Conservation (phyloP, 1,140 invertebrate species). For the Neodiprion virginianus region DNA sequence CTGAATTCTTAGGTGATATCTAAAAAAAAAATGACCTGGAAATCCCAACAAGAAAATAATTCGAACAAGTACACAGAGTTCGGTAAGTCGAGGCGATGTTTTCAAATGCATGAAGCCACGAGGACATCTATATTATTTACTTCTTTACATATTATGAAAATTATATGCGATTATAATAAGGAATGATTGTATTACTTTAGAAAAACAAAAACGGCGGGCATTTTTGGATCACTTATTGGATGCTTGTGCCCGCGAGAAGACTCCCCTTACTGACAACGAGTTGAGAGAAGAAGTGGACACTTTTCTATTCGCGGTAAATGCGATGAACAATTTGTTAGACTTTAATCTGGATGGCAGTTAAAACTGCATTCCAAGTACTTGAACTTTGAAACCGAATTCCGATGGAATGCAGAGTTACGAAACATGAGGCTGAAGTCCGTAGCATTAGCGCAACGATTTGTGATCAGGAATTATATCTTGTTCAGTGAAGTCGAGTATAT, state of each 20-base stretch:
- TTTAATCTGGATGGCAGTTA: too few species aligned
- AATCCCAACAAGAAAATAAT: neutral
- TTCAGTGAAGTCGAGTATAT: too few species aligned
- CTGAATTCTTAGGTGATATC: neutral
- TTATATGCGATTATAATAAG: constrained; percentile 7
- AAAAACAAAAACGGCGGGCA: constrained; percentile 55
- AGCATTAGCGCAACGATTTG: too few species aligned
- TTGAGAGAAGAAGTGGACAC: constrained; percentile 79
- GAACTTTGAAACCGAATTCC: too few species aligned
- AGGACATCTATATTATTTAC: neutral
- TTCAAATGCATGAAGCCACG: neutral
- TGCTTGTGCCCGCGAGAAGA: constrained; percentile 59
- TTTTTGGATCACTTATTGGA: constrained; percentile 79
- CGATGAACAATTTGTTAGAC: neutral
- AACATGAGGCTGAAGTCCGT: too few species aligned
- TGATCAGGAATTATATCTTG: too few species aligned
- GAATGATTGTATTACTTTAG: constrained; percentile 34
- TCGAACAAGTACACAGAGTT: neutral
- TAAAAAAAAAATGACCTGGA: neutral
- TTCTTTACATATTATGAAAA: constrained; percentile 1
- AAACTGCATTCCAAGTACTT: too few species aligned
- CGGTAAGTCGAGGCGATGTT: neutral
- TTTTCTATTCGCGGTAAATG: constrained; percentile 78
- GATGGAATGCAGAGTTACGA: too few species aligned
- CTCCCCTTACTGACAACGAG: constrained; percentile 67